phyloP scores from a whole-genome alignment of 2,888 invertebrate genomes.

The Drosophila anceps region DNA sequence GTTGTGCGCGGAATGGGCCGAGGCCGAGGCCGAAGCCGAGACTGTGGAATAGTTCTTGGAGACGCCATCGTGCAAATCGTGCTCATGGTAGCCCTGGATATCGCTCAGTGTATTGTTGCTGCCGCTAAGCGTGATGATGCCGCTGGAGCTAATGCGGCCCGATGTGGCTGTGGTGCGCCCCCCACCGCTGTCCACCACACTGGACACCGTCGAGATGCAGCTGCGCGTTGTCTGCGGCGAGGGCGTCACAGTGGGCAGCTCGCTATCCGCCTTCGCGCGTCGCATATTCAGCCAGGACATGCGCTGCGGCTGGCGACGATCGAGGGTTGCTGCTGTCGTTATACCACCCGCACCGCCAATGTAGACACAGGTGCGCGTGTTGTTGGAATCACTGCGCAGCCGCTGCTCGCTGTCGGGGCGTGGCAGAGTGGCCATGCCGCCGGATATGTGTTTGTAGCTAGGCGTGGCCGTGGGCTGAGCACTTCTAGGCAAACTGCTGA shows the following conservation, averaged over 20 bases:
- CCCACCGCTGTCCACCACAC: conserved; percentile 72
- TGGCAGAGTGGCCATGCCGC: conserved; percentile 70
- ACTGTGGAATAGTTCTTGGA: conserved; percentile 78
- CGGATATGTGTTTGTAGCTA: conserved; percentile 69
- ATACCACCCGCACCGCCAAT: conserved; percentile 54
- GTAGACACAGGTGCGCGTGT: conserved; percentile 68
- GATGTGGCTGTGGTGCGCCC: conserved; percentile 83
- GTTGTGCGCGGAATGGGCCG: conserved; percentile 74
- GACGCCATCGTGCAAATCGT: conserved; percentile 69
- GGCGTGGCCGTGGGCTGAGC: conserved; percentile 48
- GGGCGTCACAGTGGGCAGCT: conserved; percentile 72
- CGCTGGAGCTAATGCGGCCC: conserved; percentile 82
- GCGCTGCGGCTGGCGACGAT: conserved; percentile 81
- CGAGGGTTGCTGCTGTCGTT: conserved; percentile 76
- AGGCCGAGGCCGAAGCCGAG: conserved; percentile 56
- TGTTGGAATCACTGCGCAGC: conserved; percentile 70
- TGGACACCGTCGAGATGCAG: conserved; percentile 81
- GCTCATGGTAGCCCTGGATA: conserved; percentile 79
- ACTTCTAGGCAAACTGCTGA: conserved; percentile 63
- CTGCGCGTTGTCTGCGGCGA: conserved; percentile 83
- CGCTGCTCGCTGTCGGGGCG: conserved; percentile 65
- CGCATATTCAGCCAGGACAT: conserved; percentile 83
- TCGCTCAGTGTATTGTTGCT: conserved; percentile 84
- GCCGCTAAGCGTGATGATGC: conserved; percentile 82
- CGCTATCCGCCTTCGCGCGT: conserved; percentile 69